Evolutionary conservation across 64 coral and sea anemone genomes (phyloP).

Genomic region (Stylophora pistillata): DNA sequence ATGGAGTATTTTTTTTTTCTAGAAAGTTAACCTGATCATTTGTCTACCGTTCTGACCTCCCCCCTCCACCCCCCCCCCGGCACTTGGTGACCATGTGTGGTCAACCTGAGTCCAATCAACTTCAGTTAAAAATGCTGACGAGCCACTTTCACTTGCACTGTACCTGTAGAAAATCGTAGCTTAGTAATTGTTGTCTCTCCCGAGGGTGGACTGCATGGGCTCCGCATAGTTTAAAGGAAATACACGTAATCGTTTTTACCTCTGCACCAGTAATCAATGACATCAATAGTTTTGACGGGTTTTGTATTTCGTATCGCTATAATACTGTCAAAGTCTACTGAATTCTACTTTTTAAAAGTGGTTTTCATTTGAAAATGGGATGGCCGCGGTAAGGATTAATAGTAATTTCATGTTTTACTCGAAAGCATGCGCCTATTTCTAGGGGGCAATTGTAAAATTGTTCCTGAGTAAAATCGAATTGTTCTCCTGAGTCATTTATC

Average conservation of each 20-base stretch:
- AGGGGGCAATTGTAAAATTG: not conserved
- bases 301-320: not conserved
- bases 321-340: not conserved
- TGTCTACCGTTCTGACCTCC: too few species aligned
- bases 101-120: too few species aligned
- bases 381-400: not conserved
- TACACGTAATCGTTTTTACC: not conserved
- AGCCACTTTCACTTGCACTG: too few species aligned
- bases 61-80: too few species aligned
- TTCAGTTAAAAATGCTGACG: too few species aligned
- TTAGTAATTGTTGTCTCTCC: too few species aligned
- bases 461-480: not conserved
- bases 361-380: slow-evolving; percentile 5
- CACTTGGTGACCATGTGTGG: too few species aligned
- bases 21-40: too few species aligned
- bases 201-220: not conserved
- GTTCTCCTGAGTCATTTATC: not conserved
- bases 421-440: not conserved
- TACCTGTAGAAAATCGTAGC: too few species aligned
- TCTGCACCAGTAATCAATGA: not conserved
- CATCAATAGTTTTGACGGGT: slow-evolving; percentile 14
- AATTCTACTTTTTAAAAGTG: not conserved
- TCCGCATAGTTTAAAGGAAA: not conserved
- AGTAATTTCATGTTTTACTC: not conserved
- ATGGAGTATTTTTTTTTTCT: too few species aligned